Conservation (phyloP, 2,113 vertebrate genomes). For the Sciurus niger region DNA sequence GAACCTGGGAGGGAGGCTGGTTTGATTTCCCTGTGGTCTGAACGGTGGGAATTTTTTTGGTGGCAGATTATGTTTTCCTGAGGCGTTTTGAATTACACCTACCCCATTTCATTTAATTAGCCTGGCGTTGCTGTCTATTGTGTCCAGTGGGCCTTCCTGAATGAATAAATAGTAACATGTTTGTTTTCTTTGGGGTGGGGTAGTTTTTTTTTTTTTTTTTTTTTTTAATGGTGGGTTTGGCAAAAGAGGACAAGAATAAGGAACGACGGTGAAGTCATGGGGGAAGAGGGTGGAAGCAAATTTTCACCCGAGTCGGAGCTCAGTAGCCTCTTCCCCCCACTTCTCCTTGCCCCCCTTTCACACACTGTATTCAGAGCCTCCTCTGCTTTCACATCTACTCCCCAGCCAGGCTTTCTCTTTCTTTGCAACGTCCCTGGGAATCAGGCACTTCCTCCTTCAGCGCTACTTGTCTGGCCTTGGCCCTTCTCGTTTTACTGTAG, state of each 20-base stretch:
- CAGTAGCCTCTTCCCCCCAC: not conserved
- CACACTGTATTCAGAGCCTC: constrained; percentile 6
- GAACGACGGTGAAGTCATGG: constrained; percentile 62
- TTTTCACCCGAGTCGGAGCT: constrained; percentile 3
- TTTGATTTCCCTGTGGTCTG: constrained; percentile 74
- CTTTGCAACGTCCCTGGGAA: constrained; percentile 38
- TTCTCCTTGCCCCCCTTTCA: not conserved
- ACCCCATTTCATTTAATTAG: constrained; percentile 78
- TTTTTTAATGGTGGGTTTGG: constrained; percentile 56
- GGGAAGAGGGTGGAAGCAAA: constrained; percentile 19
- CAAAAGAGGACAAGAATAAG: constrained; percentile 31
- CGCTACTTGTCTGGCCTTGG: not conserved
- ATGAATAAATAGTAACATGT: constrained; percentile 75
- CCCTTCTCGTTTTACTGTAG: constrained; percentile 67
- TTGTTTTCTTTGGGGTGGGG: constrained; percentile 69
- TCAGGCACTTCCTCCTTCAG: constrained; percentile 53
- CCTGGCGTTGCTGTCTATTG: constrained; percentile 60
- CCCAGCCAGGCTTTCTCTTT: constrained; percentile 24
- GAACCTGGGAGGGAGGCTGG: constrained; percentile 75
- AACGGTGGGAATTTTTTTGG: constrained; percentile 79
- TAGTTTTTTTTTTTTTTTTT: not conserved
- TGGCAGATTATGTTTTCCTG: constrained; percentile 79
- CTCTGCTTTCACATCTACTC: constrained; percentile 19
- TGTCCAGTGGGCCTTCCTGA: constrained; percentile 67
- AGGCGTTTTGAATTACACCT: constrained; percentile 75